A percentile compares a stretch with the other conserved stretches of the same genome.
phyloP scores from a whole-genome alignment of 2,113 vertebrate species.

The Notothenia coriiceps region DNA sequence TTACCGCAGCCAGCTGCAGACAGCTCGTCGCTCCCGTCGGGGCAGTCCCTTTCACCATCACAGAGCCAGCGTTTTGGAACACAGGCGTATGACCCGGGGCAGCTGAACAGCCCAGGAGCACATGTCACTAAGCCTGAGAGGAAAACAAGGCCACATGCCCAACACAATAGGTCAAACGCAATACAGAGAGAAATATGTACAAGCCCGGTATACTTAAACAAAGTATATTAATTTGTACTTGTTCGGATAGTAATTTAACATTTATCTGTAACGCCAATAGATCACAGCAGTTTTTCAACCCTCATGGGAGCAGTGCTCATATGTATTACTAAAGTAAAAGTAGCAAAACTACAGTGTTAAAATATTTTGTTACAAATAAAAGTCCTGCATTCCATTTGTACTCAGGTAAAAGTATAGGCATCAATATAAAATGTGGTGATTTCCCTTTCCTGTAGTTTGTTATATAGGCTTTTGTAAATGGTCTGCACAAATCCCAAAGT shows the following conservation, averaged over 20 bases:
- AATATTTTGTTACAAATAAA: no score
- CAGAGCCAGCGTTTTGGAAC: constrained; percentile 96
- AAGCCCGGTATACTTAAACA: not conserved
- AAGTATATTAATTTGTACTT: not conserved
- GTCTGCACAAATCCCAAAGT: no score
- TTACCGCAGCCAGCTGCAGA: constrained; percentile 95
- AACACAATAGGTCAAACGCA: constrained; percentile 6
- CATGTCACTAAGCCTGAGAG: constrained; percentile 91
- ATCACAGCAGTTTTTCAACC: not conserved
- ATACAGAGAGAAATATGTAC: not conserved
- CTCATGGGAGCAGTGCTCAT: not conserved
- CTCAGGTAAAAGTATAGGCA: no score
- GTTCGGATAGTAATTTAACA: not conserved
- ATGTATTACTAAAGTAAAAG: no score
- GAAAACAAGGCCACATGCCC: constrained; percentile 40
- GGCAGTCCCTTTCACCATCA: constrained; percentile 96
- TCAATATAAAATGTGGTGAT: no score
- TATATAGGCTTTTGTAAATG: no score
- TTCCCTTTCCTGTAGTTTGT: no score
- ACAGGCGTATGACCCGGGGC: constrained; percentile 93
- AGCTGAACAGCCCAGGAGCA: constrained; percentile 92
- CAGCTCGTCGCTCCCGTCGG: constrained; percentile 95
- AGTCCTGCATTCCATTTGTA: no score
- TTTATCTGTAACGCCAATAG: not conserved
- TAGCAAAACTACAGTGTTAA: no score